Evolutionary conservation across 2,888 invertebrate genomes (phyloP).

Genomic region (Lottia gigantea): DNA sequence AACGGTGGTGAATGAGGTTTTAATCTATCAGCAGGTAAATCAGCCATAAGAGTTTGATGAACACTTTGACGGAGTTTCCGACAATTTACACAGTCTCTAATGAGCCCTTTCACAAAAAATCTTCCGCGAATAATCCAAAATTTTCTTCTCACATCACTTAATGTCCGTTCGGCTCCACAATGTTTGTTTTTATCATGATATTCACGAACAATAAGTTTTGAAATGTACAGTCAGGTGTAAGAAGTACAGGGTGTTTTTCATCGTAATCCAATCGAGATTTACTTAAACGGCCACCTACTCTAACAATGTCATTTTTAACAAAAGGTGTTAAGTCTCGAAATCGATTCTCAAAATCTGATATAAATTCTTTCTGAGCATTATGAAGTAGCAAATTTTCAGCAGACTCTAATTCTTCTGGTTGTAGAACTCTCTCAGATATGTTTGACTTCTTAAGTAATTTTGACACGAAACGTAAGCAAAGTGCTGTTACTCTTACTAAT

Average conservation of each 20-base stretch:
- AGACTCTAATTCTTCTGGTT: neutral
- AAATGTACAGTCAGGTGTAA: conserved; percentile 4
- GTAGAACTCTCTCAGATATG: neutral
- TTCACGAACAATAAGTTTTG: conserved; percentile 10
- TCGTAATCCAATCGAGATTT: conserved; percentile 9
- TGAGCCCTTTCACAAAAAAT: conserved; percentile 5
- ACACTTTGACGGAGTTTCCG: conserved; percentile 7
- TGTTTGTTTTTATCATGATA: conserved; percentile 5
- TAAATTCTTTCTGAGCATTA: conserved; percentile 7
- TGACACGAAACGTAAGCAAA: conserved; percentile 11
- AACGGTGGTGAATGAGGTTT: conserved; percentile 15
- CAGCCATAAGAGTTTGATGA: conserved; percentile 16
- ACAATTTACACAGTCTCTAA: conserved; percentile 18
- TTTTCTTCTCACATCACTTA: conserved; percentile 8
- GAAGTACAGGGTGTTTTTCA: conserved; percentile 13
- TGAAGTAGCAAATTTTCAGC: conserved; percentile 8
- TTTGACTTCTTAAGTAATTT: neutral
- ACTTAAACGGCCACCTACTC: conserved; percentile 19
- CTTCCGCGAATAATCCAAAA: conserved; percentile 18
- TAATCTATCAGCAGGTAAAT: conserved; percentile 16
- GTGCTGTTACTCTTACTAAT: conserved; percentile 14
- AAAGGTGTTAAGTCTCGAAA: conserved; percentile 14
- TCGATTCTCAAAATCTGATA: neutral
- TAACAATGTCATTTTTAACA: conserved; percentile 7
- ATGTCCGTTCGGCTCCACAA: conserved; percentile 19